Evolutionary conservation across 2,797 vertebrate species (phyloP), one percentile per base, ranked within the genome.

Genomic region (Propithecus perrieri): DNA sequence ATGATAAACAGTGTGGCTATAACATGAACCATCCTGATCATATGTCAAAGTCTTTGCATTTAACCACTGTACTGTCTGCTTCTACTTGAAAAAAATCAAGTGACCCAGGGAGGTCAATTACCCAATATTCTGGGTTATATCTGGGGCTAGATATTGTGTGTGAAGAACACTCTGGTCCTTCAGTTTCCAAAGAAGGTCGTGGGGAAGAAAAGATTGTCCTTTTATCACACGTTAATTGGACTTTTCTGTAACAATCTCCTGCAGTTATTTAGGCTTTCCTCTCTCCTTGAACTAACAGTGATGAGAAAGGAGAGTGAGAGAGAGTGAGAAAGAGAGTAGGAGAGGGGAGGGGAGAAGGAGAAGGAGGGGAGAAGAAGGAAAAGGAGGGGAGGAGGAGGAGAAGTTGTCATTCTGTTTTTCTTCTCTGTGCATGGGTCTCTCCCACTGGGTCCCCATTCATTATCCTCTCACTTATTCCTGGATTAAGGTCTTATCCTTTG

Each of bases 21-120:
- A 22, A 7, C 0, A 5, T 33, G 43, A 72, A 80, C 41, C 35
- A 4, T 0, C 5, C 11, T 0, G 4, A 46, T 50, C 35, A 15
- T 41, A 4, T 4, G 10, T 63, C 15, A 3, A 74, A 90, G 15
- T 1, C 48, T 90, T 61, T 15, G 7, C 38, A 26, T 79, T 71
- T 35, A 38, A n/a, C 46, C 30, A 18, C 14, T 7, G 28, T 5
- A 26, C 20, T 38, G 4, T 89, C 17, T 48, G 17, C 28, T 46
- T 72, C 57, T 38, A 30, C 20, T n/a, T 38, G 20, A 57, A 53
- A 92, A 50, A 84, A 46, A 72, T 46, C 38, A 71, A 35, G 20
- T 26, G 33, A 13, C 28, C 8, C 18, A 43, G 65, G 20, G 41
- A 74, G 20, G 11, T 2, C 15, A 18, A 6, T 33, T 38, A 67